These are phyloP conservation scores for Pelobates cultripes DNA, from an alignment of 2,797 vertebrate genomes.

Conservation along the genomic window DNA sequence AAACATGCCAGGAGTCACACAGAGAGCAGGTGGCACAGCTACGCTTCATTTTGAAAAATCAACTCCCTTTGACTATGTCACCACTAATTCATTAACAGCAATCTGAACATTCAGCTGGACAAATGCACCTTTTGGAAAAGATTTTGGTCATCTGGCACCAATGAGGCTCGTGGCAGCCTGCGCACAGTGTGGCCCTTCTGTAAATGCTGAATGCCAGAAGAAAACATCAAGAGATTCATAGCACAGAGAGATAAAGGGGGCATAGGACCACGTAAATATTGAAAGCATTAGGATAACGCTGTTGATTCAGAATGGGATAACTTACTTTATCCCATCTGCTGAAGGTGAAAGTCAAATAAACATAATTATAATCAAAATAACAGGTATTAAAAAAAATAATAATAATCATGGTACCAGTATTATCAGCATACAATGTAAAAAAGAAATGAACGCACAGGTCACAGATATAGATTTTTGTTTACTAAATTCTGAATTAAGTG, in stretches of 20 bases:
- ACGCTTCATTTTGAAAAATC: constrained; percentile 19
- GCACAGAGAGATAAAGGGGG: neutral
- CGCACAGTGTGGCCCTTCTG: constrained; percentile 32
- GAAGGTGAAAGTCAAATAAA: constrained; percentile 23
- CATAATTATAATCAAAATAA: constrained; percentile 17
- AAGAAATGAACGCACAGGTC: neutral
- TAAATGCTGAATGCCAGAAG: constrained; percentile 21
- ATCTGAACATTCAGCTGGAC: constrained; percentile 42
- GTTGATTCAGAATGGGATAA: constrained; percentile 2
- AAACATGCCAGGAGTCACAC: constrained; percentile 29
- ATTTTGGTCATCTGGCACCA: constrained; percentile 40
- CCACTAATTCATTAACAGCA: constrained; percentile 23
- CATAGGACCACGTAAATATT: constrained; percentile 14
- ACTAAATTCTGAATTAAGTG: too few relatives aligned
- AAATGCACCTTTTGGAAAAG: constrained; percentile 42
- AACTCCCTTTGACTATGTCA: constrained; percentile 29
- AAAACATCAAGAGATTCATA: constrained; percentile 29
- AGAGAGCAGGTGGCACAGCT: constrained; percentile 40
- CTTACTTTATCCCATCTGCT: constrained; percentile 13
- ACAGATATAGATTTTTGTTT: too few relatives aligned
- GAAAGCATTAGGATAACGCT: constrained; percentile 12
- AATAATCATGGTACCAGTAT: constrained; percentile 1
- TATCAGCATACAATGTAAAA: neutral
- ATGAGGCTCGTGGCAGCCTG: constrained; percentile 5
- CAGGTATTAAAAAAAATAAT: neutral